phyloP scores from a whole-genome alignment of 1,140 invertebrate genomes.

The Drosophila baimaii region DNA sequence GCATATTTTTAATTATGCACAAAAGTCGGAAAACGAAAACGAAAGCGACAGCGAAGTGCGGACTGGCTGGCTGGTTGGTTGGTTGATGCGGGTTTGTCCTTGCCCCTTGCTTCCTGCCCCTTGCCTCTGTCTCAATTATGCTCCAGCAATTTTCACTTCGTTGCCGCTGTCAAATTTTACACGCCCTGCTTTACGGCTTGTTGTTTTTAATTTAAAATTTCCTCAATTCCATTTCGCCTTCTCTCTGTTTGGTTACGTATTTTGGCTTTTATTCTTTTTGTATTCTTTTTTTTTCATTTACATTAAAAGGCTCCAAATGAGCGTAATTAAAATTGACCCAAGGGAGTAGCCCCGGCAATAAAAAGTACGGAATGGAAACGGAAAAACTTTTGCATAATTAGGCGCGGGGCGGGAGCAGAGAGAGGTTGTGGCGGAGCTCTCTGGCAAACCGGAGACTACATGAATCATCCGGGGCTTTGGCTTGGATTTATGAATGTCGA shows the following conservation, averaged over 20 bases:
- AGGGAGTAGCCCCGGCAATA: slow-evolving; percentile 54
- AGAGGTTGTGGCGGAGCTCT: no score
- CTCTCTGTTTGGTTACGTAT: slow-evolving; percentile 39
- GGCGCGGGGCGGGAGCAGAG: slow-evolving; percentile 12
- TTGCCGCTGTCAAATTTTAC: slow-evolving; percentile 79
- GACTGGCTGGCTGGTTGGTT: slow-evolving; percentile 6
- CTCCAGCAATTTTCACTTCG: slow-evolving; percentile 76
- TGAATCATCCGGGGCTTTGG: slow-evolving; percentile 51
- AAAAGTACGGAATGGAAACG: slow-evolving; percentile 38
- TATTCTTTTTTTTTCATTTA: slow-evolving; percentile 42
- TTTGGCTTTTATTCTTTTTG: slow-evolving; percentile 23
- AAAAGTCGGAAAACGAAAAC: slow-evolving; percentile 39
- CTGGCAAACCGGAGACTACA: slow-evolving; percentile 22
- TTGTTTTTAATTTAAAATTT: slow-evolving; percentile 67
- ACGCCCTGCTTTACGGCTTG: slow-evolving; percentile 63
- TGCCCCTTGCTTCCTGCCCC: background rate
- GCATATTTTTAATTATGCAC: slow-evolving; percentile 77
- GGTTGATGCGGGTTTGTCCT: slow-evolving; percentile 9
- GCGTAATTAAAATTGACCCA: slow-evolving; percentile 82
- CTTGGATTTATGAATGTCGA: slow-evolving; percentile 55
- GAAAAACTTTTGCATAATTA: slow-evolving; percentile 69
- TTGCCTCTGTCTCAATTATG: slow-evolving; percentile 68
- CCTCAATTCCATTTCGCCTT: slow-evolving; percentile 32
- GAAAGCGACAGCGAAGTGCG: slow-evolving; percentile 25
- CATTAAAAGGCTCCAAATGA: slow-evolving; percentile 72